These are phyloP conservation scores for Crenichthys baileyi DNA, from an alignment of 2,797 vertebrate species.

Conservation along the genomic window DNA sequence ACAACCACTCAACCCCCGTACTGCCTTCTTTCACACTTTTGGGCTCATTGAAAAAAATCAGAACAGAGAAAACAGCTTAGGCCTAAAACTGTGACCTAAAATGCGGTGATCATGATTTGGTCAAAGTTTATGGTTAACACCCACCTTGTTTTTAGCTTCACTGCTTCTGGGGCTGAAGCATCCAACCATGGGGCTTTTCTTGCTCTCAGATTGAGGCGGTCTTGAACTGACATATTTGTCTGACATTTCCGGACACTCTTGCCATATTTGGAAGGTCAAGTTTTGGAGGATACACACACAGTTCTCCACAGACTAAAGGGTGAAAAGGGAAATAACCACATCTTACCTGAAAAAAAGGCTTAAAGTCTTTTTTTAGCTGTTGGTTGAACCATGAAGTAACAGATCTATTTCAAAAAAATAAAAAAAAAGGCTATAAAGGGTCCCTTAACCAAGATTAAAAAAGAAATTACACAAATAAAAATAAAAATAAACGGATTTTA, in stretches of 20 bases:
- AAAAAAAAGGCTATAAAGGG: not conserved
- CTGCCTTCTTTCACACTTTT: conserved; percentile 70
- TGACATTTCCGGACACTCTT: conserved; percentile 85
- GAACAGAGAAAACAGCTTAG: conserved; percentile 16
- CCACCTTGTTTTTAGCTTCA: conserved; percentile 70
- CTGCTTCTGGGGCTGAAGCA: conserved; percentile 91
- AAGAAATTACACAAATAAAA: not conserved
- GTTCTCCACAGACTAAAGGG: conserved; percentile 90
- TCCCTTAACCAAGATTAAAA: not conserved
- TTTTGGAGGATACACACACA: conserved; percentile 94
- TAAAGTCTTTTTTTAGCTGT: not conserved
- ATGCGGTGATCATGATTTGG: too few species aligned
- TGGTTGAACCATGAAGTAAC: not conserved
- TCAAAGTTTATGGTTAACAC: not conserved
- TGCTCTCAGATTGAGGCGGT: conserved; percentile 43
- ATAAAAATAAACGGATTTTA: not conserved
- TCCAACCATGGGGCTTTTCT: conserved; percentile 81
- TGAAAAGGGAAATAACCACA: conserved; percentile 14
- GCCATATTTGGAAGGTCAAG: conserved; percentile 89
- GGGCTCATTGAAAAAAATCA: conserved; percentile 73
- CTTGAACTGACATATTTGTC: conserved; percentile 38
- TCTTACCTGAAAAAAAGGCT: not conserved
- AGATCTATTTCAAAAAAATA: not conserved
- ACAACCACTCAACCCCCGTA: conserved; percentile 83
- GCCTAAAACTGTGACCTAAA: not conserved